phyloP scores from a whole-genome alignment of 2,797 vertebrate genomes.

The Neosilurus mollespiculum region DNA sequence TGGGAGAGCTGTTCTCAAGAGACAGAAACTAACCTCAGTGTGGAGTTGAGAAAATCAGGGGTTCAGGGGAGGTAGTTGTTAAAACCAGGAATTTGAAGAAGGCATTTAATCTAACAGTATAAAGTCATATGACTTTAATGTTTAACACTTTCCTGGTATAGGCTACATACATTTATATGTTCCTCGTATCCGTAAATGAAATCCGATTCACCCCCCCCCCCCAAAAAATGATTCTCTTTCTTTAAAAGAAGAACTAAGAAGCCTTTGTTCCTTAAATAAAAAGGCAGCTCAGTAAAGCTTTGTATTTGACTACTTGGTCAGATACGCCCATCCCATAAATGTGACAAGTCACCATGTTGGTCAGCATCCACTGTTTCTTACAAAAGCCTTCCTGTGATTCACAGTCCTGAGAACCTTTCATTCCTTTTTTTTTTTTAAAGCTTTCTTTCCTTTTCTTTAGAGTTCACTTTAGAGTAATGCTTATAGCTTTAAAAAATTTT shows the following conservation, averaged over 20 bases:
- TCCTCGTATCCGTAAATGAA: not conserved
- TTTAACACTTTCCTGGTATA: not conserved
- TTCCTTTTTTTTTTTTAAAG: not conserved
- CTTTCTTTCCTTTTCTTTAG: not conserved
- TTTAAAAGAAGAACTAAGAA: slow-evolving; percentile 22
- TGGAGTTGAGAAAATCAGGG: not conserved
- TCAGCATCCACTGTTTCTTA: slow-evolving; percentile 17
- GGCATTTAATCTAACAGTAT: not conserved
- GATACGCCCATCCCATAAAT: slow-evolving; percentile 42
- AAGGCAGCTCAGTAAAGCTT: slow-evolving; percentile 6
- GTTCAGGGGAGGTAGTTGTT: not conserved
- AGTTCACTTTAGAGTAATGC: not conserved
- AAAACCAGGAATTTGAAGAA: not conserved
- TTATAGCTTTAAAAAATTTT: not conserved
- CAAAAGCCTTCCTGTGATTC: slow-evolving; percentile 7
- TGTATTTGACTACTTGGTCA: slow-evolving; percentile 7
- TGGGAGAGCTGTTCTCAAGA: not conserved
- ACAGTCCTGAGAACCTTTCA: slow-evolving; percentile 10
- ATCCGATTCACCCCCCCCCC: not conserved
- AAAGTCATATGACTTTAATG: not conserved
- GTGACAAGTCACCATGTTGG: slow-evolving; percentile 15
- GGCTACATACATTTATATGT: not conserved
- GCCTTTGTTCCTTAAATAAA: slow-evolving; percentile 17
- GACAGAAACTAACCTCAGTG: not conserved
- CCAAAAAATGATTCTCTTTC: not conserved